Evolutionary conservation across 2,113 vertebrate genomes (phyloP).

Genomic region (Campylomormyrus tamandua): DNA sequence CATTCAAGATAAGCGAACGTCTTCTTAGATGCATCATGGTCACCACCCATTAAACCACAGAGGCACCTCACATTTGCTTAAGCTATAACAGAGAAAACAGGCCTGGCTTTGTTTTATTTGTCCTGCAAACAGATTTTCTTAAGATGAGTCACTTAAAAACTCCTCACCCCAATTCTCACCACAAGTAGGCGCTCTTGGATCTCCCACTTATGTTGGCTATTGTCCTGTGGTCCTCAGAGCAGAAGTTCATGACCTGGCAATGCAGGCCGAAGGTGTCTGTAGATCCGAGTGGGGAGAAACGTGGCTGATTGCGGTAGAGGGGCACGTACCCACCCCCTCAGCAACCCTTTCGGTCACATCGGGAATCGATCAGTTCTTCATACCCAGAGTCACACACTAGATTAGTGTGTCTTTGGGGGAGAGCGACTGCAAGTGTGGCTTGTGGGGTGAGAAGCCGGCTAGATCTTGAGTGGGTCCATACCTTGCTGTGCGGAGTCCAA

Average conservation of each 20-base stretch:
- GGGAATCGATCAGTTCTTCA: constrained; percentile 42
- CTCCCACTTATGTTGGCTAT: not conserved
- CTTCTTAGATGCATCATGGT: not conserved
- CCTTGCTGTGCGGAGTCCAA: not conserved
- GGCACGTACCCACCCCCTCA: constrained; percentile 28
- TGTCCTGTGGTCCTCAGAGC: not conserved
- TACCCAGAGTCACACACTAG: constrained; percentile 19
- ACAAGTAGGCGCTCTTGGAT: not conserved
- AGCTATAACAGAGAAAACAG: not conserved
- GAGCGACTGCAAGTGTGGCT: not conserved
- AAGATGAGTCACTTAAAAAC: not conserved
- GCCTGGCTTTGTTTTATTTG: not conserved
- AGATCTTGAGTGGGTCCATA: not conserved
- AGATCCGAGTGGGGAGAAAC: constrained; percentile 26
- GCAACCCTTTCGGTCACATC: constrained; percentile 23
- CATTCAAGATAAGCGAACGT: not conserved
- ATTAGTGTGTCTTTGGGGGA: constrained; percentile 1
- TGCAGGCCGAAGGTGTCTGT: not conserved
- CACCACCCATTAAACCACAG: not conserved
- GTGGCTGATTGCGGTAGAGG: constrained; percentile 29
- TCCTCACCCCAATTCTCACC: not conserved
- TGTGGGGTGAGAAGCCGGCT: not conserved
- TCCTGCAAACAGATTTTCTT: not conserved
- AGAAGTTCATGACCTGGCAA: not conserved
- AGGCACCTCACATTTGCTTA: not conserved